Percentiles rank a stretch among this genome's conserved stretches.
Evolutionary conservation across 2,888 invertebrate species (phyloP).

Genomic region (Hylaea fasciaria): DNA sequence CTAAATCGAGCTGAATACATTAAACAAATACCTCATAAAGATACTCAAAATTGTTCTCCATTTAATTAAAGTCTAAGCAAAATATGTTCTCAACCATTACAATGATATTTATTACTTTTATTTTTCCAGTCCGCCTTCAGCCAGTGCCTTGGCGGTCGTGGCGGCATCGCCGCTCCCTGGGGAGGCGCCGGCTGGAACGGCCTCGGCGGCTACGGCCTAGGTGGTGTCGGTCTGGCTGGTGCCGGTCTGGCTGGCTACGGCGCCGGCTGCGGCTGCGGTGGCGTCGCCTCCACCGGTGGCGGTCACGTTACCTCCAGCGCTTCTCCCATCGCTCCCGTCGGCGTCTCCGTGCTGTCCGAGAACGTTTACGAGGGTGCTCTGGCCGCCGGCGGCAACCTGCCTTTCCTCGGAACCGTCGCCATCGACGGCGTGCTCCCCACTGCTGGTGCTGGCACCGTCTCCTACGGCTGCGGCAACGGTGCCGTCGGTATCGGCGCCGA

Average conservation of each 20-base stretch:
- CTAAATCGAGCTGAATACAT: no score
- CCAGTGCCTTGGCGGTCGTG: background rate
- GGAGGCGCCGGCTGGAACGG: background rate
- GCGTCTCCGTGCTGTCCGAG: constrained; percentile 51
- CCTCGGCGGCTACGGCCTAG: constrained; percentile 9
- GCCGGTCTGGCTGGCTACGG: constrained; percentile 18
- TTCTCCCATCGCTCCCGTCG: constrained; percentile 47
- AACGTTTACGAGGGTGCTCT: constrained; percentile 50
- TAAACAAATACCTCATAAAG: no score
- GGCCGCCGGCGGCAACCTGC: constrained; percentile 48
- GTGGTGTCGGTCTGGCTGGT: constrained; percentile 5
- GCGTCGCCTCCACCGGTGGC: constrained; percentile 35
- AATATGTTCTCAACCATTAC: no score
- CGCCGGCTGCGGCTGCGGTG: constrained; percentile 18
- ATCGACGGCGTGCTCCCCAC: constrained; percentile 18
- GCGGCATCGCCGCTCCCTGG: background rate
- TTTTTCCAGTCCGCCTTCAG: constrained; percentile 10
- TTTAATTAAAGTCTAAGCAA: no score
- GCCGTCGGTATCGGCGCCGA: constrained; percentile 26
- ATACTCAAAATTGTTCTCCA: no score
- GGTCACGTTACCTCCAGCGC: constrained; percentile 46
- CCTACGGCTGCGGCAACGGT: constrained; percentile 34
- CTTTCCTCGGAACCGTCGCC: constrained; percentile 45
- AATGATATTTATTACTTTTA: background rate
- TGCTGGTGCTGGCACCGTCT: constrained; percentile 47